A percentile compares a stretch with the other conserved stretches of the same genome.
These are phyloP conservation scores for Galerucella calmariensis DNA, from an alignment of 2,888 invertebrate species.

Conservation along the genomic window DNA sequence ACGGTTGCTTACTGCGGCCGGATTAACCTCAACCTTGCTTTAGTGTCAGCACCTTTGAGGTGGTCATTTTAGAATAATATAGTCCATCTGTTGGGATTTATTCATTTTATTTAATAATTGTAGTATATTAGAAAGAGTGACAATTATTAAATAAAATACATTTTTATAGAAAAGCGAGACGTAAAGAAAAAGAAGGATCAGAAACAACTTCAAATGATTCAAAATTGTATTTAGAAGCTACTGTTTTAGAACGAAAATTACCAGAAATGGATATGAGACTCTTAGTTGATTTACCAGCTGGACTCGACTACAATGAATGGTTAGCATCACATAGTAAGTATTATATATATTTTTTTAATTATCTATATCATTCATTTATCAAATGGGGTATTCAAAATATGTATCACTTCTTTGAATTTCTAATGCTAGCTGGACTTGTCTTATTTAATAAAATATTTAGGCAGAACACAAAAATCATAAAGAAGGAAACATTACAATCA, in stretches of 20 bases:
- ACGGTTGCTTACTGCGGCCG: too few relatives aligned
- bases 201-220: slow-evolving; percentile 79
- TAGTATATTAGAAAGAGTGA: too few relatives aligned
- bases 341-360: slow-evolving; percentile 1
- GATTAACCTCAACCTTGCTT: too few relatives aligned
- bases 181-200: slow-evolving; percentile 92
- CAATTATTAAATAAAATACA: not conserved
- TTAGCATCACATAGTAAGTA: slow-evolving; percentile 96
- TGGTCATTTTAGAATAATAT: too few relatives aligned
- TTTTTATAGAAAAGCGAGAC: slow-evolving; percentile 89
- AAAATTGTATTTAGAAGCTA: slow-evolving; percentile 95
- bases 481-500: too few relatives aligned
- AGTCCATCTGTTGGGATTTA: too few relatives aligned
- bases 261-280: slow-evolving; percentile 94
- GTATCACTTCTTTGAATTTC: too few relatives aligned
- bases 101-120: too few relatives aligned
- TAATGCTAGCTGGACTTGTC: too few relatives aligned
- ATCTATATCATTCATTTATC: not conserved
- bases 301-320: slow-evolving; percentile 99
- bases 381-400: not conserved
- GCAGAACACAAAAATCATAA: too few relatives aligned
- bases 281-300: slow-evolving; percentile 93
- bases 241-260: slow-evolving; percentile 92
- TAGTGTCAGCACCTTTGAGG: too few relatives aligned
- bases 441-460: too few relatives aligned